A percentile compares a stretch with the other conserved stretches of the same genome.
Evolutionary conservation across 1,140 invertebrate genomes (phyloP).

Genomic region (Zaprionus vittiger): DNA sequence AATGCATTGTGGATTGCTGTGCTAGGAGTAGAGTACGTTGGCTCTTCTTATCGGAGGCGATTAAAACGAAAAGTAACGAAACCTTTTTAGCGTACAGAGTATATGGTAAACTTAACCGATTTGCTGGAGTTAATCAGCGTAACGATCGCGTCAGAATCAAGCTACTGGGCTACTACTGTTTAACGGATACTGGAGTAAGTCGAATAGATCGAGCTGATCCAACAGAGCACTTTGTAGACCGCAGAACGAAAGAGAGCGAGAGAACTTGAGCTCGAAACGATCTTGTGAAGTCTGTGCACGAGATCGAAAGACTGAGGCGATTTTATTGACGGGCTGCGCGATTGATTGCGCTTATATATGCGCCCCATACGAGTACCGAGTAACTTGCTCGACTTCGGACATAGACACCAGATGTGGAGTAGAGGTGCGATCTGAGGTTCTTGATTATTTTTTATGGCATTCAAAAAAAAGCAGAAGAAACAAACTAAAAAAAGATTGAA

Average conservation of each 20-base stretch:
- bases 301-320: conserved; percentile 31
- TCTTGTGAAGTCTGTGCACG: conserved; percentile 7
- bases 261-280: not conserved
- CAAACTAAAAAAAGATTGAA: not conserved
- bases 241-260: not conserved
- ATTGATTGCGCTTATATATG: conserved; percentile 74
- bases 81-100: not conserved
- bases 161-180: not conserved
- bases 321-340: conserved; percentile 57
- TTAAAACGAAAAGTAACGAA: not conserved
- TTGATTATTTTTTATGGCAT: conserved; percentile 73
- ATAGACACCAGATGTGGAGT: conserved; percentile 45
- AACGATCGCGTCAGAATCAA: conserved; percentile 1
- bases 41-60: not conserved
- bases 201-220: not conserved
- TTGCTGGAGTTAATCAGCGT: not conserved
- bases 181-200: not conserved
- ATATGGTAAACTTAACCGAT: conserved; percentile 19
- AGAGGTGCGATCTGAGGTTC: conserved; percentile 53
- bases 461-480: conserved; percentile 54
- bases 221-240: not conserved
- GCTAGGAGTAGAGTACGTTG: not conserved
- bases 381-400: conserved; percentile 45
- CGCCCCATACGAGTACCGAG: conserved; percentile 18
- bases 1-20: conserved; percentile 57